Evolutionary conservation across 1,140 invertebrate genomes (phyloP), one percentile per base, ranked within the genome.

Genomic region (Pseudomyrmex sp.): DNA sequence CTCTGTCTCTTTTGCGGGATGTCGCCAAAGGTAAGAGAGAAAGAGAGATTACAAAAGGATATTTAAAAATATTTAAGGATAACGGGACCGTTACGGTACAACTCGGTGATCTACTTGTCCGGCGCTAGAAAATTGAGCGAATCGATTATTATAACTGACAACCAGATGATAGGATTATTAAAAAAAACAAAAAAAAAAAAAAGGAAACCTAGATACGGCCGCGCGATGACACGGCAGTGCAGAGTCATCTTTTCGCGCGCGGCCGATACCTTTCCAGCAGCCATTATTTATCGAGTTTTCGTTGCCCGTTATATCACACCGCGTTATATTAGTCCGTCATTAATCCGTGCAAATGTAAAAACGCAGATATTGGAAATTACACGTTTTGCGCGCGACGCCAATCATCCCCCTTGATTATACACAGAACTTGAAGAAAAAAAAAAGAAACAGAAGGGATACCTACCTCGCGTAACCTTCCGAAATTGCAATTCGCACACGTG

Each of bases 321-420:
- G 66, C 44, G 66, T 80, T 72, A 80, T 80, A 80, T 80, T 72
- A 70, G 76, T 59, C 56, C 72, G 48, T 80, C 76, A 80, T 80
- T 80, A 72, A 80, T 80, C 44, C 66, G n/a, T 59, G 59, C 66
- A 54, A 72, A 80, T 80, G 48, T 59, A 20, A 80, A 70, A 70
- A 72, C 44, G 56, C 66, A 48, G 44, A 80, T 62, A 80, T 72
- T 59, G 66, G 66, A 80, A 72, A 80, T 80, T 80, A 80, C 15
- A 80, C 44, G 76, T 80, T 80, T 80, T 35, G 35, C 35, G 66
- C 13, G 23, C 46, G 54, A 80, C 50, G 66, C n/a, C 35, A 72
- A 80, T 80, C 76, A 35, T 72, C 76, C 76, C 76, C 66, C 54
- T 72, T 72, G 50, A 80, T 80, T 44, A 80, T 72, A 72, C 54